phyloP scores from a whole-genome alignment of 2,888 invertebrate species.

The Rotaria magnacalcarata region DNA sequence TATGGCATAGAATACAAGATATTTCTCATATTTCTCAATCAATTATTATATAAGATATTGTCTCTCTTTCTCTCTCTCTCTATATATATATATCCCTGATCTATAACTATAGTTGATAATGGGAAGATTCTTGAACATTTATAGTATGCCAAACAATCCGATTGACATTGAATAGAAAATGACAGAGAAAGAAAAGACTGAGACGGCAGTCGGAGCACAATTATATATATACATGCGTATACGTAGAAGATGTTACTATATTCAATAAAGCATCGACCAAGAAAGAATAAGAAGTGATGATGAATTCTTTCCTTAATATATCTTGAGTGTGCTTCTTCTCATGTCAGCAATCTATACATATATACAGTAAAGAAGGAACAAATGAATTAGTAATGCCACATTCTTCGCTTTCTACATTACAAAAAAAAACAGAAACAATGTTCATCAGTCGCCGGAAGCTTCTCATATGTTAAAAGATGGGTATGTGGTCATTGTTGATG shows the following conservation, averaged over 20 bases:
- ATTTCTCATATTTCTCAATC: not conserved
- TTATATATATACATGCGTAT: not conserved
- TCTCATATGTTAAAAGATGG: not conserved
- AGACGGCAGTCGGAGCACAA: not conserved
- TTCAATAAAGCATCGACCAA: not conserved
- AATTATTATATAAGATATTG: not conserved
- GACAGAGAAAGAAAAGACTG: not conserved
- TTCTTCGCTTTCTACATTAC: not conserved
- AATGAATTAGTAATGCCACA: constrained; percentile 12
- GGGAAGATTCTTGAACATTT: not conserved
- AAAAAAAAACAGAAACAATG: not conserved
- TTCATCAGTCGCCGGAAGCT: not conserved
- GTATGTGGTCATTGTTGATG: not conserved
- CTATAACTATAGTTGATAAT: not conserved
- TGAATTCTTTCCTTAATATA: not conserved
- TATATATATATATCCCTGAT: not conserved
- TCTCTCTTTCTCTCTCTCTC: not conserved
- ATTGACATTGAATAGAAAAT: constrained; percentile 17
- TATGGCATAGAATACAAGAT: not conserved
- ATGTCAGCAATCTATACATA: not conserved
- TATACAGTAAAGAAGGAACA: not conserved
- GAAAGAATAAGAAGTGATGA: not conserved
- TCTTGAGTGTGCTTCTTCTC: not conserved
- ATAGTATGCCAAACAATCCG: not conserved
- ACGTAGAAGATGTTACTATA: not conserved